Conservation (phyloP, 1,140 invertebrate species). For the Lepidurus packardi region DNA sequence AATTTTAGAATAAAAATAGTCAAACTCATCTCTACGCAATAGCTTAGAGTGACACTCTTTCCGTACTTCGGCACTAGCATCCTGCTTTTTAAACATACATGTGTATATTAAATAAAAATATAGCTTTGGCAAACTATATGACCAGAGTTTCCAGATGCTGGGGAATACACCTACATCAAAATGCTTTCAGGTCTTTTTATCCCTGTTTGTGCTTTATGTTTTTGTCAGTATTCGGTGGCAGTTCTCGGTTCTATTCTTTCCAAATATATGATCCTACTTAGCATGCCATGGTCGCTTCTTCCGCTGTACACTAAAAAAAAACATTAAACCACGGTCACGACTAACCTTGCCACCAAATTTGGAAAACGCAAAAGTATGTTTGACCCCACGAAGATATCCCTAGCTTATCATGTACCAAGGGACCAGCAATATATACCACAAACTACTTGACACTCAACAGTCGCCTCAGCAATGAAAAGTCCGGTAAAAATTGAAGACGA, state of each 20-base stretch:
- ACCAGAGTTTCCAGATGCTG: too few species aligned
- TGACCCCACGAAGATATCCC: neutral
- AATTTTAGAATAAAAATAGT: too few species aligned
- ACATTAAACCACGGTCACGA: constrained; percentile 1
- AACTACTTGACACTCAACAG: neutral
- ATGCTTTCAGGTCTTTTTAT: too few species aligned
- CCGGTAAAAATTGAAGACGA: neutral
- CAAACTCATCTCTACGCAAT: too few species aligned
- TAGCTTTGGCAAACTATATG: too few species aligned
- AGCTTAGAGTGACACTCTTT: too few species aligned
- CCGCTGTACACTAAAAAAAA: neutral
- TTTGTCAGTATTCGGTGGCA: neutral
- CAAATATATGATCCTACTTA: constrained; percentile 10
- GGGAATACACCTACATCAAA: too few species aligned
- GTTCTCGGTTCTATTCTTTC: neutral
- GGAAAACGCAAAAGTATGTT: neutral
- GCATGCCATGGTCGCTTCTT: neutral
- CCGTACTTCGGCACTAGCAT: too few species aligned
- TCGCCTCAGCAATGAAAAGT: neutral
- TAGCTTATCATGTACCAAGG: neutral
- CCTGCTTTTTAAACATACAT: too few species aligned
- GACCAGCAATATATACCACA: neutral
- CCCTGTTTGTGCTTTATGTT: neutral
- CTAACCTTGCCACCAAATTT: neutral
- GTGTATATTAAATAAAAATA: too few species aligned